Base-by-base conservation (phyloP, 2,113 vertebrate species). In the Cavia porcellus region DNA sequence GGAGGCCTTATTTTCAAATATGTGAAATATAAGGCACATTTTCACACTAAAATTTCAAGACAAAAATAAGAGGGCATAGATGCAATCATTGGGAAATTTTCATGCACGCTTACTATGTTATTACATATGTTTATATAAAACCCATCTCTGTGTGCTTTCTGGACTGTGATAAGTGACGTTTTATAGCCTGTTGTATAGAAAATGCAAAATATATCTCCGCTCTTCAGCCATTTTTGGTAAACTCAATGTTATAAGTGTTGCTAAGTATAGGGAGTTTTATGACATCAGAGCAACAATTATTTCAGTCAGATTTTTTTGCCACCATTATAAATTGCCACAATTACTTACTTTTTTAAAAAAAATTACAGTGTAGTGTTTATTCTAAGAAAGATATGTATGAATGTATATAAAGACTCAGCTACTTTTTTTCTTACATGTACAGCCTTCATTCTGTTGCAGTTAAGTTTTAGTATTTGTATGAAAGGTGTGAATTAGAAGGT, bases 171-270 rank as follows among this genome's bases (percentile, higher is more conserved):
- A 99, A 99, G 99, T 99, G 99, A 99, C 99, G 99, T 99, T 99
- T 99, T 99, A 99, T 99, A 99, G 99, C 99, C 99, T 99, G 99
- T 99, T 99, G 99, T 99, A 99, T 99, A 99, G 99, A 99, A 99
- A 99, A 99, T 99, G 99, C 99, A 99, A 99, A 99, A 98, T 99
- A 99, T 99, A 99, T 99, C 99, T 99, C 99, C 99, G 99, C 99
- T 99, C 99, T 99, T 99, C 99, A 98, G 99, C 99, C 99, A 99
- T 99, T 99, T 99, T 99, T 99, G 99, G 99, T 99, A 99, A 99
- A 98, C 97, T 99, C 99, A 99, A 99, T 99, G 99, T 99, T 99
- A 99, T 99, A 99, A 99, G 99, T 99, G 99, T 99, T 99, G 99
- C 99, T 99, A 99, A 99, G 99, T 99, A 99, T 99, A 99, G 99